Base-by-base conservation (phyloP, 2,888 invertebrate species). In the Ypsolopha scabrella region DNA sequence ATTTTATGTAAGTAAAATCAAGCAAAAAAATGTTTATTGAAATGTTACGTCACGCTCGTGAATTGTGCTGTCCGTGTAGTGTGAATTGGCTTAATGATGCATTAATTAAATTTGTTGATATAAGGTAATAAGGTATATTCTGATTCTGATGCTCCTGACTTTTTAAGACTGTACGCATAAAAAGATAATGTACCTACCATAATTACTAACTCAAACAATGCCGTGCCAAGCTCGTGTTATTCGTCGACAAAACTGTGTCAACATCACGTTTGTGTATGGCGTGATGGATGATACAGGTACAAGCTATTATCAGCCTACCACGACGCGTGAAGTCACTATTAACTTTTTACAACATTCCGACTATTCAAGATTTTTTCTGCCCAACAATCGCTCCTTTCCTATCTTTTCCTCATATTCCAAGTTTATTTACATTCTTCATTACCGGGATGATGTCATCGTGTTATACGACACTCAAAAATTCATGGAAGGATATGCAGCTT, bases 241-340 rank as follows among this genome's bases (percentile, higher is more conserved):
- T 10, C 59, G 60, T 67, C 63, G 64, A 68, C 65, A 65, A 68
- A 66, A 65, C 69, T 63, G 60, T 70, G 68, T 67, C 67, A 64
- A 66, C 68, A 63, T 67, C 64, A 67, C 62, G 64, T 70, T 3
- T 24, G 24, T 24, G 24, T 24, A 24, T 24, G 24, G 24, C 4
- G 24, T 24, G 24, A 24, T 24, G 24, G 24, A 24, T 24, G 24
- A 24, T 24, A 24, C 24, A 24, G 24, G 24, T 24, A 24, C 24
- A 24, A 4, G 24, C 24, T 24, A 24, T 24, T 24, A 24, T 24
- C 24, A 24, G 4, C 24, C 24, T n/a, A n/a, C n/a, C 24, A 4
- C 24, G 24, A 24, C 24, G 24, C 24, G 24, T 24, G 24, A 24
- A 24, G 24, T 24, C 24, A 4, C 24, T 24, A 24, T 24, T 24